Percentiles rank a stretch among this genome's conserved stretches.
phyloP scores from a whole-genome alignment of 2,797 vertebrate species.

The Sebastes vulpes region DNA sequence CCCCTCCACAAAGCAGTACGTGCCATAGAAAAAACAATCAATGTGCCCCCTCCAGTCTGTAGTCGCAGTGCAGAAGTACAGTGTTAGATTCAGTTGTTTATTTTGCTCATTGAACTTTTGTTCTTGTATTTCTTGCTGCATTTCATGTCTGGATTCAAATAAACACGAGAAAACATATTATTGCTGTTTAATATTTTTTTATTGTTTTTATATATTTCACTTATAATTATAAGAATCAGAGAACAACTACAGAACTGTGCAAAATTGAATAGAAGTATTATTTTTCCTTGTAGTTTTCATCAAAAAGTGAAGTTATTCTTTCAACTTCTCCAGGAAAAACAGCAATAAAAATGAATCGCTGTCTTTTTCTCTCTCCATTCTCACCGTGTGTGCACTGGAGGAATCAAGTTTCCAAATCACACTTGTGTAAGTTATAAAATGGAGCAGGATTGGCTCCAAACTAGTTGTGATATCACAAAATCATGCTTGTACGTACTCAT shows the following conservation, averaged over 20 bases:
- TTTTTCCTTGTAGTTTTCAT: conserved; percentile 64
- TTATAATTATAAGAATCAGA: background rate
- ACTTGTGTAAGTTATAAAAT: background rate
- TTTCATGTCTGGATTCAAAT: conserved; percentile 81
- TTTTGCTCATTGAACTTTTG: conserved; percentile 62
- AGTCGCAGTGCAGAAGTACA: conserved; percentile 54
- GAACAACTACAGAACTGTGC: background rate
- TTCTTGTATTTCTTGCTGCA: conserved; percentile 71
- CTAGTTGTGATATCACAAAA: background rate
- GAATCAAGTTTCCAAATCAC: background rate
- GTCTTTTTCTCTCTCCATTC: background rate
- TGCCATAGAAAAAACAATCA: conserved; percentile 63
- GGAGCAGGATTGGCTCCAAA: background rate
- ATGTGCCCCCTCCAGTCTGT: conserved; percentile 18
- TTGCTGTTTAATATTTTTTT: background rate
- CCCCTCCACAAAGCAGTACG: conserved; percentile 38
- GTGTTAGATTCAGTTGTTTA: conserved; percentile 58
- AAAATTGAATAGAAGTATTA: conserved; percentile 8
- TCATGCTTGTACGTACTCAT: background rate
- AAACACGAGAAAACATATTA: conserved; percentile 64
- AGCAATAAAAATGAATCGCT: background rate
- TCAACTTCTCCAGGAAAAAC: conserved; percentile 67
- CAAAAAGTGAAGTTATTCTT: conserved; percentile 66
- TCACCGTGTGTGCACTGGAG: background rate
- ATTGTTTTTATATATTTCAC: background rate